Conservation (phyloP, 2,888 invertebrate genomes). For the Nesidiocoris tenuis region DNA sequence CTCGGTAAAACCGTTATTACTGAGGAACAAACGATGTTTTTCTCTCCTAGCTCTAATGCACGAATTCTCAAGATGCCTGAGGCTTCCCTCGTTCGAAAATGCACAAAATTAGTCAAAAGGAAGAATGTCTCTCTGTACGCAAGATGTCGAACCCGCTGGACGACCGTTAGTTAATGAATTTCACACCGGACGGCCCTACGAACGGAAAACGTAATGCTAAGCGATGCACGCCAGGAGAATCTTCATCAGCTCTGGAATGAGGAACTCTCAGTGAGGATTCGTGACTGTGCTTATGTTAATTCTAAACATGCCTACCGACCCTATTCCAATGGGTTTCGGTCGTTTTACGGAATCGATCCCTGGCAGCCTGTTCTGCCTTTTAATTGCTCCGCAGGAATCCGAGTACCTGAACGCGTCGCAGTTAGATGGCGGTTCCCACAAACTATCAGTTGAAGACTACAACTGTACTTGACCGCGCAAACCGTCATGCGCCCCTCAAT, state of each 20-base stretch:
- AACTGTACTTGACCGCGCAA: too few species aligned
- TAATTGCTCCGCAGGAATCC: conserved; percentile 7
- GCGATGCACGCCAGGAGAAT: conserved; percentile 10
- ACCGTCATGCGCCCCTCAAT: too few species aligned
- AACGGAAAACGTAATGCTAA: conserved; percentile 22
- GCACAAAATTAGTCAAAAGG: too few species aligned
- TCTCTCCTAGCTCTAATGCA: too few species aligned
- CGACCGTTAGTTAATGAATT: conserved; percentile 5
- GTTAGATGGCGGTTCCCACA: neutral
- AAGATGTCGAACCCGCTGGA: neutral
- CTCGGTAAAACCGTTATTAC: too few species aligned
- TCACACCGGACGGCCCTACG: neutral
- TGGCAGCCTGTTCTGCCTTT: neutral
- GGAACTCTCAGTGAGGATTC: conserved; percentile 6
- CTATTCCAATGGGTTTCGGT: conserved; percentile 8
- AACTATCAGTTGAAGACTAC: neutral
- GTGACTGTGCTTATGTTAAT: conserved; percentile 32
- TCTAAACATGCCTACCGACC: conserved; percentile 20
- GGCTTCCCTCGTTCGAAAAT: too few species aligned
- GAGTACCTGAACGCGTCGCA: neutral
- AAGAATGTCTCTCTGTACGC: neutral
- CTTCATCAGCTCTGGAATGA: conserved; percentile 24
- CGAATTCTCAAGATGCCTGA: too few species aligned
- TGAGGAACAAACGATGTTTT: too few species aligned
- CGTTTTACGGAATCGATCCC: conserved; percentile 18